Base-by-base conservation (phyloP, 2,888 invertebrate genomes). In the Carpatolechia fugitivella region DNA sequence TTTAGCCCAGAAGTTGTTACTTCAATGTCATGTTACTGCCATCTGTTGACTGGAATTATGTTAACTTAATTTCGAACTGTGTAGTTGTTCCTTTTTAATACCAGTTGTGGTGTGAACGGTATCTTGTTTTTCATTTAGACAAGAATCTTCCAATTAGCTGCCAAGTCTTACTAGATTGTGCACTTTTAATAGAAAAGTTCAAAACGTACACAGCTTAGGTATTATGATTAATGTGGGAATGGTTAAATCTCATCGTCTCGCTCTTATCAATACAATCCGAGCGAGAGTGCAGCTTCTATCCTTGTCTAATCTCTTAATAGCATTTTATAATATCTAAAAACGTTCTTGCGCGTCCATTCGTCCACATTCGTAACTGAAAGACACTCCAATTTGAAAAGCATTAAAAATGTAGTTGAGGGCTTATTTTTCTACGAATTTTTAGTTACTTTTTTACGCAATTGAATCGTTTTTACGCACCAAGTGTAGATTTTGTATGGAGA, bases 351-450 rank as follows among this genome's bases (percentile, higher is more conserved):
- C 36, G 13, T 50, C 10, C 11, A 36, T 35, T 54, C 59, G 59
- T 59, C 55, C 59, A 54, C 52, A 35, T 54, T 56, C 52, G 56
- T 56, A 60, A 62, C 48, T 47, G 53, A 62, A 56, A 48, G 57
- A 75, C 76, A 79, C 79, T 82, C 78, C 81, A 71, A 44, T 62
- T 62, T 36, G 54, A 58, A 72, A 78, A 78, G 77, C 82, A 79
- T 78, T 79, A 74, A 62, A 64, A 60, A 76, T 72, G 66, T 70
- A 73, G 60, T 71, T 73, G 70, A 72, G 66, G 60, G 70, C 79
- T 85, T 86, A 85, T 86, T 87, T 85, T 87, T 85, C 72, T 87
- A 85, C 63, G 59, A 63, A 69, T 64, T 70, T 80, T 20, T 44
- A 3, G 33, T 81, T 78, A 74, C 62, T 69, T 80, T 77, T 66